A percentile compares a stretch with the other conserved stretches of the same genome.
Conservation (phyloP, 2,888 invertebrate species). For the Caradrina kadenii region DNA sequence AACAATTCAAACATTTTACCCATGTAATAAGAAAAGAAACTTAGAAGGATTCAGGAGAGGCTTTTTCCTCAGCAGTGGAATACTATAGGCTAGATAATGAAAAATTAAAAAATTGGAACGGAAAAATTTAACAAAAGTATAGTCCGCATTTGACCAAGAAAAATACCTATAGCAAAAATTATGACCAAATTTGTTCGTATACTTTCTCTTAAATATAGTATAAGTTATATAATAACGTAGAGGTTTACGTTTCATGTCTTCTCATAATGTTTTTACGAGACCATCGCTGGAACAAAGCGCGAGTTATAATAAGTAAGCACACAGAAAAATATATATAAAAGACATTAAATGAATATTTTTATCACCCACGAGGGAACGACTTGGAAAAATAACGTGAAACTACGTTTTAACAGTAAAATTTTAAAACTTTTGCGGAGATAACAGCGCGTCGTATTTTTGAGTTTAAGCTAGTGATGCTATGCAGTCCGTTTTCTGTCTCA, state of each 20-base stretch:
- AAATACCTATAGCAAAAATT: background rate
- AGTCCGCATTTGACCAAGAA: background rate
- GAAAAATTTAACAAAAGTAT: background rate
- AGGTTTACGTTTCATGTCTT: constrained; percentile 59
- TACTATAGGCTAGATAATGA: too few species aligned
- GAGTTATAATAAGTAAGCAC: constrained; percentile 58
- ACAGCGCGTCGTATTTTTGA: background rate
- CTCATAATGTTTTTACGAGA: constrained; percentile 62
- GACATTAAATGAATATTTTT: constrained; percentile 61
- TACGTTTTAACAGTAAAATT: constrained; percentile 38
- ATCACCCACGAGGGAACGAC: constrained; percentile 48
- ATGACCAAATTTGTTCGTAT: constrained; percentile 15
- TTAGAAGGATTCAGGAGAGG: too few species aligned
- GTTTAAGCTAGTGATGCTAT: background rate
- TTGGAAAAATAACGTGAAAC: constrained; percentile 42
- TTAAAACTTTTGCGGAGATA: constrained; percentile 22
- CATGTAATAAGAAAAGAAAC: too few species aligned
- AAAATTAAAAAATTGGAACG: too few species aligned
- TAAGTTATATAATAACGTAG: constrained; percentile 51
- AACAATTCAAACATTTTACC: too few species aligned
- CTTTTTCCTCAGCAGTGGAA: too few species aligned
- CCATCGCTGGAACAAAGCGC: constrained; percentile 55
- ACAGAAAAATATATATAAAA: constrained; percentile 62
- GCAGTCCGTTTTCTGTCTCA: background rate
- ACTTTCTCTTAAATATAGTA: constrained; percentile 39